Evolutionary conservation across 23 tunicate species (phyloP).

Genomic region (Styela clava): DNA sequence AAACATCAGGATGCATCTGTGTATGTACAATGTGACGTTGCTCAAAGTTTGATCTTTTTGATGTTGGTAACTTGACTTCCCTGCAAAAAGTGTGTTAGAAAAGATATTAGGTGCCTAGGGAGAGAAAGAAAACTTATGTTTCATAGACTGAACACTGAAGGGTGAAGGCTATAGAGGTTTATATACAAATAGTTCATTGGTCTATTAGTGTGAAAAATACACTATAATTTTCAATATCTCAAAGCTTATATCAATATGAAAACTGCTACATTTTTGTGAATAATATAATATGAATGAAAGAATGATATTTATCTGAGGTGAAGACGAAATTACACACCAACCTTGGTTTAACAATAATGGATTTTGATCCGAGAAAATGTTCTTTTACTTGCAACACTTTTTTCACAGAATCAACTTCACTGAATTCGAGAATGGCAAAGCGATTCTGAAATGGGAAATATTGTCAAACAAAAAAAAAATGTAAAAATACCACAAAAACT

Average conservation of each 20-base stretch:
- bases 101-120: not conserved
- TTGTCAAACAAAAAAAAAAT: too few species aligned
- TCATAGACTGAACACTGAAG: too few species aligned
- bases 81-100: not conserved
- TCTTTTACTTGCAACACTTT: constrained; percentile 26
- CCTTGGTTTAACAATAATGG: constrained; percentile 61
- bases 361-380: constrained; percentile 30
- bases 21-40: constrained; percentile 3
- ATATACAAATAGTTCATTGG: too few species aligned
- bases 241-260: too few species aligned
- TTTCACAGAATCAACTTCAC: constrained; percentile 17
- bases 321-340: too few species aligned
- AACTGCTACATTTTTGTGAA: too few species aligned
- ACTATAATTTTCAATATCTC: too few species aligned
- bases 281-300: too few species aligned
- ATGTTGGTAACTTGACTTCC: constrained; percentile 27
- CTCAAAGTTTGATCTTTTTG: constrained; percentile 15
- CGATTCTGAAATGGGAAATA: constrained; percentile 50
- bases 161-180: too few species aligned
- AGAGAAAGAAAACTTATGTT: not conserved
- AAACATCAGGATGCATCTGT: constrained; percentile 13
- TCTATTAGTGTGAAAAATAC: too few species aligned
- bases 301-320: too few species aligned
- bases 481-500: too few species aligned
- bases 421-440: constrained; percentile 74